These are phyloP conservation scores for Alectura lathami DNA, from an alignment of 2,113 vertebrate species.

Conservation along the genomic window DNA sequence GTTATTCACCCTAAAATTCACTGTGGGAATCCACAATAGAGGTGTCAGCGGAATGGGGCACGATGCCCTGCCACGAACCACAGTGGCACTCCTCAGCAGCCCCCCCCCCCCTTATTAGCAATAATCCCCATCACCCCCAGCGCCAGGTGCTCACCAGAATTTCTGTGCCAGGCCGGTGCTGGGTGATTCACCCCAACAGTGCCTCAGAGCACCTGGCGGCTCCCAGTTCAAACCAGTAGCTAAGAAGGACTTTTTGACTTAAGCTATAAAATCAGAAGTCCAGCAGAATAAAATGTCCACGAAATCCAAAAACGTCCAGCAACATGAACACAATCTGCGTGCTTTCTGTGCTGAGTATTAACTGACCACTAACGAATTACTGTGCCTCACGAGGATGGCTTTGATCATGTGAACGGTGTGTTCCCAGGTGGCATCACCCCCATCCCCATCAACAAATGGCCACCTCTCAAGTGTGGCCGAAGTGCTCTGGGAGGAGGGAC, in stretches of 20 bases:
- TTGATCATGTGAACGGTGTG: fast-evolving
- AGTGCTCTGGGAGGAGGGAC: not conserved
- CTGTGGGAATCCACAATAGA: too few relatives aligned
- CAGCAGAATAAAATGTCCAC: not conserved
- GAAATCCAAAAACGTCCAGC: not conserved
- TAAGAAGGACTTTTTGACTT: not conserved
- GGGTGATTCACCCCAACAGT: not conserved
- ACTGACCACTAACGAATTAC: not conserved
- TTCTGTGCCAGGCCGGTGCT: not conserved
- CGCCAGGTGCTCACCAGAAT: fast-evolving
- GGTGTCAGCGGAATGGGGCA: too few relatives aligned
- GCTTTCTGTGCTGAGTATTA: not conserved
- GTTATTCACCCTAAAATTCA: too few relatives aligned
- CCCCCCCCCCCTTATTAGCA: too few relatives aligned
- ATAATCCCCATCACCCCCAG: not conserved
- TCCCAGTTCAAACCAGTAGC: not conserved
- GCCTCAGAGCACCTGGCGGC: not conserved
- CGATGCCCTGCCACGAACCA: too few relatives aligned
- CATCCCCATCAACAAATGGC: not conserved
- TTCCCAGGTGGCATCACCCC: fast-evolving
- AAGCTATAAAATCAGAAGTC: not conserved
- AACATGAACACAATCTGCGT: not conserved
- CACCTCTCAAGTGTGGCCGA: fast-evolving
- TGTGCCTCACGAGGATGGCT: not conserved
- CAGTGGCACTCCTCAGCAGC: too few relatives aligned